A percentile compares a stretch with the other conserved stretches of the same genome.
Conservation (phyloP, 1,140 invertebrate species). For the Rhopalosiphum maidis region DNA sequence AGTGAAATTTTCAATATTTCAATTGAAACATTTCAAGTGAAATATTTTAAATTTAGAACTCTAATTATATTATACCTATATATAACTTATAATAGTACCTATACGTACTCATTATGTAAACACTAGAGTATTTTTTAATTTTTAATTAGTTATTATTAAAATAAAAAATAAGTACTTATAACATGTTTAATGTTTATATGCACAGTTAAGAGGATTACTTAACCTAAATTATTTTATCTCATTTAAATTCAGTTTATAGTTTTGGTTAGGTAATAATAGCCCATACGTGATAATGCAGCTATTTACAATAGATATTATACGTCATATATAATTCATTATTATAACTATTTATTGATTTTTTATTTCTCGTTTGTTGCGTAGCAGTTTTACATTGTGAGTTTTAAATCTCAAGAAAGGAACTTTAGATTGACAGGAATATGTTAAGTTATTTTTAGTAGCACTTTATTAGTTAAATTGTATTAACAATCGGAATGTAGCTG, state of each 20-base stretch:
- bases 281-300: not conserved
- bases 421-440: not conserved
- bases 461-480: constrained; percentile 47
- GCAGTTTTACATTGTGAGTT: not conserved
- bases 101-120: too few species aligned
- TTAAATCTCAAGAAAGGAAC: not conserved
- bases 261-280: not conserved
- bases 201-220: not conserved
- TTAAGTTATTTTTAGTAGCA: not conserved
- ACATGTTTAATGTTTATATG: not conserved
- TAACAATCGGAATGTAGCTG: not conserved
- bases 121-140: not conserved
- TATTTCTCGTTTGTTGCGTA: not conserved
- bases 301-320: not conserved
- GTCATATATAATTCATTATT: not conserved
- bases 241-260: not conserved
- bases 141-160: not conserved
- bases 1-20: too few species aligned
- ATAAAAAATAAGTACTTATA: not conserved
- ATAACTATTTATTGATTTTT: not conserved
- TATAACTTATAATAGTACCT: too few species aligned
- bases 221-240: not conserved
- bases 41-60: too few species aligned
- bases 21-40: too few species aligned
- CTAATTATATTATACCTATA: too few species aligned